Evolutionary conservation across 2,888 invertebrate genomes (phyloP).

Genomic region (Oegoconia quadripuncta): DNA sequence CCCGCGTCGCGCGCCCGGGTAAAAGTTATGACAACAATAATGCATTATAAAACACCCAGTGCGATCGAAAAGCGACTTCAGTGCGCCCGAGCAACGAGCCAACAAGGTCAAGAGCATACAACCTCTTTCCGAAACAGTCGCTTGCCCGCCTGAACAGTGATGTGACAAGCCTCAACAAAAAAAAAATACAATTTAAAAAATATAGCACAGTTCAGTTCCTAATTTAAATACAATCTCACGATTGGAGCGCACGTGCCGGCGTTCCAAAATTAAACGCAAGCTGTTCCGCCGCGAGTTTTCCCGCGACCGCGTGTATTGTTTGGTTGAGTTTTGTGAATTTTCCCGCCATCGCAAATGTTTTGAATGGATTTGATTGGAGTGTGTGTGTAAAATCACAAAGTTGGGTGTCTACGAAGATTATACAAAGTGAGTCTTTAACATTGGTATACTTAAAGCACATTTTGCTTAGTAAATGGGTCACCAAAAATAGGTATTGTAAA

Average conservation of each 20-base stretch:
- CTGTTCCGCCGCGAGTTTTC: slow-evolving; percentile 37
- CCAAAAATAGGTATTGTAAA: no score
- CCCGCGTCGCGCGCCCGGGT: slow-evolving; percentile 34
- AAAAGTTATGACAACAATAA: slow-evolving; percentile 73
- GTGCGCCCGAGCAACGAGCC: slow-evolving; percentile 53
- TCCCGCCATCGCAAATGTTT: neutral
- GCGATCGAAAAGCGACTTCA: slow-evolving; percentile 65
- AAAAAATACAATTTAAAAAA: slow-evolving; percentile 26
- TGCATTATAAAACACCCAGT: slow-evolving; percentile 70
- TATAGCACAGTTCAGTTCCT: slow-evolving; percentile 17
- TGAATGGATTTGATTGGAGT: slow-evolving; percentile 1
- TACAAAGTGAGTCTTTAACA: no score
- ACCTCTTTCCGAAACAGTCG: slow-evolving; percentile 64
- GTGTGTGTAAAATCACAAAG: slow-evolving; percentile 18
- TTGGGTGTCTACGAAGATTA: slow-evolving; percentile 29
- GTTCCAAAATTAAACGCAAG: slow-evolving; percentile 52
- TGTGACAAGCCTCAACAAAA: slow-evolving; percentile 45
- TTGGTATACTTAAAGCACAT: no score
- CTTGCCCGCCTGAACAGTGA: slow-evolving; percentile 46
- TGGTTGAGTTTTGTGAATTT: slow-evolving; percentile 1
- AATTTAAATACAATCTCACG: slow-evolving; percentile 21
- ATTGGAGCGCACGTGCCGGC: slow-evolving; percentile 14
- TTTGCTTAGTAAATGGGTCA: no score
- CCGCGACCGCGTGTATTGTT: slow-evolving; percentile 34
- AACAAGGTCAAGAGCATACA: slow-evolving; percentile 69